Evolutionary conservation across 2,113 vertebrate genomes (phyloP).

Genomic region (Thamnophis sirtalis): DNA sequence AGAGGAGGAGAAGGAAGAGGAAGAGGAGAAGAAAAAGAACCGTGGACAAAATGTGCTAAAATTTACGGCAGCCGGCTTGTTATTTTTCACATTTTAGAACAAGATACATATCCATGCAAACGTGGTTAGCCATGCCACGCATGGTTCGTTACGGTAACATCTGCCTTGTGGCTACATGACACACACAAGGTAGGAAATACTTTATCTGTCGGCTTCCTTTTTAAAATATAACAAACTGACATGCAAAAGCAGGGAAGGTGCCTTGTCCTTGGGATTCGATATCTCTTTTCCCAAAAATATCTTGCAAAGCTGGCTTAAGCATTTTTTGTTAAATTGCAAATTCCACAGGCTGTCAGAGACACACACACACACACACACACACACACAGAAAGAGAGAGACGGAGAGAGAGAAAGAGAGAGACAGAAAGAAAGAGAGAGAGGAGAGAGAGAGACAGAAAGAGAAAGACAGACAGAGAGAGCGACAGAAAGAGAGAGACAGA

Average conservation of each 20-base stretch:
- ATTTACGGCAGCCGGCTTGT: constrained; percentile 15
- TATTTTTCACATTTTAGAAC: background rate
- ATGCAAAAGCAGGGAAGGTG: background rate
- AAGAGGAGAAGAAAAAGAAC: background rate
- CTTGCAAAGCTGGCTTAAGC: background rate
- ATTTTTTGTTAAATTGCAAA: background rate
- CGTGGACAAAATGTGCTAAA: constrained; percentile 42
- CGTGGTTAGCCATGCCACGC: constrained; percentile 35
- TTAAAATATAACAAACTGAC: background rate
- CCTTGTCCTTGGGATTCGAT: background rate
- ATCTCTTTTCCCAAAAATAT: background rate
- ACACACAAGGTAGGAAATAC: constrained; percentile 47
- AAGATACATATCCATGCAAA: background rate
- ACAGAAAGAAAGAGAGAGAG: too few relatives aligned
- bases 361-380: too few relatives aligned
- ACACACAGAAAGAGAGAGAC: too few relatives aligned
- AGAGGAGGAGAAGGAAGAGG: too few relatives aligned
- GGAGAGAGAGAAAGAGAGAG: too few relatives aligned
- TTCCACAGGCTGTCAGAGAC: background rate
- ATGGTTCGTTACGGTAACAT: constrained; percentile 61
- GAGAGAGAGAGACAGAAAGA: too few relatives aligned
- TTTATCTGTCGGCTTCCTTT: constrained; percentile 49
- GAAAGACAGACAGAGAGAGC: too few relatives aligned
- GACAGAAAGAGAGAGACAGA: too few relatives aligned
- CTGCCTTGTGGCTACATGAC: constrained; percentile 48